Base-by-base conservation (phyloP, 2,113 vertebrate species). In the Lates calcarifer region DNA sequence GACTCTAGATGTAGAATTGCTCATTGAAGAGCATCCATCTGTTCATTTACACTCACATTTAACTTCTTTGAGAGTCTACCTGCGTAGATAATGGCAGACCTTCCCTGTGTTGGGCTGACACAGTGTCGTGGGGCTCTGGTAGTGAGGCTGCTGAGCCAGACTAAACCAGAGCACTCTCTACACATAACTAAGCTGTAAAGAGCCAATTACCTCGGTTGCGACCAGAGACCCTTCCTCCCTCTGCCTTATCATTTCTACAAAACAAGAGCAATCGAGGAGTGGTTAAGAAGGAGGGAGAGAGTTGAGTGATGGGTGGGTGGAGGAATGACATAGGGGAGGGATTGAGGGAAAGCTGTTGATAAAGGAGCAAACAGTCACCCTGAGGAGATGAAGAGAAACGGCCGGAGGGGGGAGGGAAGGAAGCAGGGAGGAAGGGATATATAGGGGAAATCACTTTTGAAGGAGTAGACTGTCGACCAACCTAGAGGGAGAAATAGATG, bases 401-500 rank as follows among this genome's bases (percentile, higher is more conserved):
- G 81, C 17, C 33, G 45, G 56, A 56, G 81, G 65, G 33, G 76
- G 26, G 84, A 60, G 77, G 66, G 74, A 67, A 71, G 26, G 84
- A 60, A 74, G 66, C 71, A 67, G 57, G 58, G 68, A 37, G 79
- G 76, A 77, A 61, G 61, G 74, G 74, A 74, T 71, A 51, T 82
- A 90, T 72, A 77, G 83, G 82, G 77, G 87, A 90, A 91, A 91
- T 87, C n/a, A 51, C 83, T 90, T 86, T 82, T 85, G 76, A 90
- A 90, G 87, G 87, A 89, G 86, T 57, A 74, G 77, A 90, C 87
- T 85, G 83, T 85, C 26, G 80, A 82, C 73, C 77, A 51, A 84
- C 66, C 87, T 57, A 39, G 76, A 85, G 88, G 87, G 82, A 88
- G 79, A 88, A 87, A 88, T 86, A 88, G 90, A 93, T 72, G 90